These are phyloP conservation scores for Metalampra italica DNA, from an alignment of 2,888 invertebrate species.

Conservation along the genomic window DNA sequence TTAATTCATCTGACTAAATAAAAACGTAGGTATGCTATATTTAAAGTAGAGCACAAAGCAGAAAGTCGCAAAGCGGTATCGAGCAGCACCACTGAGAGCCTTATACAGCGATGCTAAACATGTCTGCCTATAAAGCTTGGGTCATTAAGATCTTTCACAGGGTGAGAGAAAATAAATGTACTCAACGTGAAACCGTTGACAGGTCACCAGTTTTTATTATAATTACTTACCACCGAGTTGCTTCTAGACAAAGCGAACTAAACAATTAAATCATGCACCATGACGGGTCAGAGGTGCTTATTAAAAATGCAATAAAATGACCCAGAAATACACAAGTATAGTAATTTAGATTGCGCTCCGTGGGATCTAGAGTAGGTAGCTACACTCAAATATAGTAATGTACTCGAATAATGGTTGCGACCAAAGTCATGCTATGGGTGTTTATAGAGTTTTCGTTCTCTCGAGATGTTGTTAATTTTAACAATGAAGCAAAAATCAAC, in stretches of 20 bases:
- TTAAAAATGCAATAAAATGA: slow-evolving; percentile 47
- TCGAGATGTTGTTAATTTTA: no score
- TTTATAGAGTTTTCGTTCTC: no score
- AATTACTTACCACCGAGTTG: not conserved
- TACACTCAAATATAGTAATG: not conserved
- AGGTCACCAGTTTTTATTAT: no score
- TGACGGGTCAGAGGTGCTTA: slow-evolving; percentile 34
- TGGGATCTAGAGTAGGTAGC: slow-evolving; percentile 1
- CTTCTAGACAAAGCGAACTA: slow-evolving; percentile 12
- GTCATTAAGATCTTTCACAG: no score
- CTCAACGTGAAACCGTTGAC: not conserved
- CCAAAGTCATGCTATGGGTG: not conserved
- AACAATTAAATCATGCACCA: slow-evolving; percentile 37
- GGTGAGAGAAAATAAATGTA: slow-evolving; percentile 2
- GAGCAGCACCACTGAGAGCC: no score
- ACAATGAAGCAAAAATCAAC: no score
- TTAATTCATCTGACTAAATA: no score
- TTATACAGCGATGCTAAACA: no score
- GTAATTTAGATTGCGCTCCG: slow-evolving; percentile 15
- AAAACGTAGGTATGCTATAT: no score
- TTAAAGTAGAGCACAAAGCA: no score
- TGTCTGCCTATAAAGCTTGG: no score
- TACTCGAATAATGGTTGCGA: not conserved
- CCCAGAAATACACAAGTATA: slow-evolving; percentile 26
- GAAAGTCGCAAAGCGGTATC: no score